phyloP scores from a whole-genome alignment of 2,113 vertebrate species.

The Circaetus gallicus region DNA sequence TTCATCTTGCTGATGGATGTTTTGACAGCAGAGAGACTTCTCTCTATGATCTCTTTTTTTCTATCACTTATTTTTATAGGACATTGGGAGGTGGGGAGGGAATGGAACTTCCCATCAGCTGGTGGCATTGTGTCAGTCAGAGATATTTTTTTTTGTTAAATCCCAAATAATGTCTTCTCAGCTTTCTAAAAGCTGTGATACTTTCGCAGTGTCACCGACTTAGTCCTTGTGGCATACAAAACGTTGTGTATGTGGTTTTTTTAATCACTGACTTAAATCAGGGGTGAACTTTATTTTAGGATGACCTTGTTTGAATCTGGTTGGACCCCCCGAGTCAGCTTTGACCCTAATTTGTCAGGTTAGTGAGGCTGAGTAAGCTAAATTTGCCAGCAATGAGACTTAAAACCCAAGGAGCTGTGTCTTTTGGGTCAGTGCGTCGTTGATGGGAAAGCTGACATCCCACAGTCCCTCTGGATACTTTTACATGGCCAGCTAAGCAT shows the following conservation, averaged over 20 bases:
- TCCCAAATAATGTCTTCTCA: neutral
- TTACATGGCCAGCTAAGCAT: neutral
- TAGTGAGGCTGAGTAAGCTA: neutral
- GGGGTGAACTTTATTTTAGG: neutral
- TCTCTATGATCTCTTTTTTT: neutral
- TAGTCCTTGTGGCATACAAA: neutral
- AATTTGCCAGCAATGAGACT: neutral
- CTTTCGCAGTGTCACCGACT: neutral
- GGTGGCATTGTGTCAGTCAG: neutral
- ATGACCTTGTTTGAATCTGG: neutral
- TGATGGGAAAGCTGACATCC: neutral
- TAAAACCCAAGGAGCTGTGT: neutral
- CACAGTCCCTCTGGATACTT: neutral
- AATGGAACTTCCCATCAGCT: conserved; percentile 4
- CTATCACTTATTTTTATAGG: neutral
- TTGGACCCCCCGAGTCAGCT: neutral
- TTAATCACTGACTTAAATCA: neutral
- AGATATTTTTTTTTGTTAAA: neutral
- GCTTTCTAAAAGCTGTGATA: neutral
- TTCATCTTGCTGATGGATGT: conserved; percentile 12
- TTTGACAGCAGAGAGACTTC: conserved; percentile 19
- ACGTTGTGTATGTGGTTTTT: neutral
- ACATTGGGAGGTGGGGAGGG: neutral
- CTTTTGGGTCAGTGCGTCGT: neutral
- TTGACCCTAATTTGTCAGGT: neutral